A percentile compares a stretch with the other conserved stretches of the same genome.
phyloP scores from a whole-genome alignment of 2,888 invertebrate species.

The Nasonia oneida region DNA sequence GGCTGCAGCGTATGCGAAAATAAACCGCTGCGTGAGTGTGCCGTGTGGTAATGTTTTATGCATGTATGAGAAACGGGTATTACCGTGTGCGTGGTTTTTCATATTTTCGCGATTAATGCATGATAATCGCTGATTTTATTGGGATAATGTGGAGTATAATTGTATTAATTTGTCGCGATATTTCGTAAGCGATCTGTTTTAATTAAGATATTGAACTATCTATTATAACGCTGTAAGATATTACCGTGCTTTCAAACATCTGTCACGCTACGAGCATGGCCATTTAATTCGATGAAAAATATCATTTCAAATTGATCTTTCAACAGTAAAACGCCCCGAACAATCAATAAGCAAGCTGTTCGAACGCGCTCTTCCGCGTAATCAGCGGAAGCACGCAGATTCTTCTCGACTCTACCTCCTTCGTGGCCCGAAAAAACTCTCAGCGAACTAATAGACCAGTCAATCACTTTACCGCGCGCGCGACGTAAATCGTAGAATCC shows the following conservation, averaged over 20 bases:
- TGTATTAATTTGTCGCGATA: neutral
- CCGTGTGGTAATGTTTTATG: neutral
- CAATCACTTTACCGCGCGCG: conserved; percentile 1
- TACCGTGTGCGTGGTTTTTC: neutral
- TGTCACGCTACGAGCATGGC: too few relatives aligned
- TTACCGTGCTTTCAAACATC: too few relatives aligned
- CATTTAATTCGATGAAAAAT: neutral
- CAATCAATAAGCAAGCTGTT: neutral
- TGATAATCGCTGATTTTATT: neutral
- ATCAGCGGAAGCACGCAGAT: neutral
- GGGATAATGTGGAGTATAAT: neutral
- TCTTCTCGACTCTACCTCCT: neutral
- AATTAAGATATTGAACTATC: too few relatives aligned
- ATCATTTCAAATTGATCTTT: neutral
- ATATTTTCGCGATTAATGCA: neutral
- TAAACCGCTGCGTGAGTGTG: neutral
- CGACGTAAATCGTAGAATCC: neutral
- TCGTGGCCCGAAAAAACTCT: neutral
- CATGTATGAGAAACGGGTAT: neutral
- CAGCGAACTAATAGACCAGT: conserved; percentile 1
- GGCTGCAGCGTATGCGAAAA: neutral
- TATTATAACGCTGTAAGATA: too few relatives aligned
- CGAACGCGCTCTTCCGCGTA: neutral
- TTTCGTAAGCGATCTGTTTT: neutral
- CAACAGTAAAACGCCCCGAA: neutral